Base-by-base conservation (phyloP, 1,140 invertebrate species). In the Lordiphosa clarofinis region DNA sequence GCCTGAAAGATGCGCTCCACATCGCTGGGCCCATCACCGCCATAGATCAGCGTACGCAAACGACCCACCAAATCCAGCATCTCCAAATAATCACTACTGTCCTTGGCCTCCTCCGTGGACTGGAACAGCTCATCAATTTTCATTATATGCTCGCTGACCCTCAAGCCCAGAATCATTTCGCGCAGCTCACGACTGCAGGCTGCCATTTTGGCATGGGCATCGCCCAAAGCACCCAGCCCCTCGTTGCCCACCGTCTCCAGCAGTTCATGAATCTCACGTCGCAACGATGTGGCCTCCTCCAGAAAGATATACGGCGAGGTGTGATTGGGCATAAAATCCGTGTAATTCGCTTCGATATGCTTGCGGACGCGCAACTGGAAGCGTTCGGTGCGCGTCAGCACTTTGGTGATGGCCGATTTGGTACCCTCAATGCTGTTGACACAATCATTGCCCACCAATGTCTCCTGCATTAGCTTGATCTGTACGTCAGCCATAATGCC, bases 121-220 rank as follows among this genome's bases (percentile, higher is more conserved):
- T 88, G 88, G 11, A 89, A 87, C 5, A 88, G 46, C 11, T 87
- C 70, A 21, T 89, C 88, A 4, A 88, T 70, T 28, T 73, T 81
- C 1, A 89, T 52, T 7, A 89, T 67, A 4, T 75, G 73, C 39
- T 87, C 65, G 21, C 70, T 73, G 10, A 87, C 61, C 0, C 64
- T 56, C 43, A 89, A 11, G 7, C 82, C 88, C 4, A 88, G 43
- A 2, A 75, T 24, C 5, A 63, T 38, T 52, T 89, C 88, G 2
- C 69, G 52, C 21, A 89, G 40, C 40, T 89, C 63, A 2, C 64
- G 61, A 3, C 59, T 52, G 4, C 63, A 64, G 12, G 50, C 62
- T 0, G 58, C 57, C 43, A 89, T 33, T 48, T 88, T 87, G 2
- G 35, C 46, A 28, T 64, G 76, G 3, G 82, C 82, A 7, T 73